Evolutionary conservation across 1,140 invertebrate genomes (phyloP).

Genomic region (Zaprionus camerounensis): DNA sequence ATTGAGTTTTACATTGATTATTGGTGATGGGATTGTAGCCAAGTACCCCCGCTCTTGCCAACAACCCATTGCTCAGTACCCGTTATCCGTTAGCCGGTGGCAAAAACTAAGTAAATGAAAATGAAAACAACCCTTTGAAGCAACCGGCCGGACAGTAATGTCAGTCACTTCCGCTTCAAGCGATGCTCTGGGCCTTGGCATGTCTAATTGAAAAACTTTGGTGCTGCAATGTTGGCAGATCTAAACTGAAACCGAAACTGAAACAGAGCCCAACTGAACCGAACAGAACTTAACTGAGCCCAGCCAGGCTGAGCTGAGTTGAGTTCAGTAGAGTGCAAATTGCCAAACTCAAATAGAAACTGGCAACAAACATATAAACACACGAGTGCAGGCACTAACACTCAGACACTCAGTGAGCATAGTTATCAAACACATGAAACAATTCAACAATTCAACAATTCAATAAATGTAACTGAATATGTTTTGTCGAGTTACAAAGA

Average conservation of each 20-base stretch:
- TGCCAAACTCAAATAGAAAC: conserved; percentile 51
- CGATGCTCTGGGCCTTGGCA: conserved; percentile 39
- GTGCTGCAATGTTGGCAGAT: conserved; percentile 37
- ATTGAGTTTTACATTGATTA: conserved; percentile 59
- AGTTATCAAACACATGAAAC: conserved; percentile 67
- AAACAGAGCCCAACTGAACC: conserved; percentile 34
- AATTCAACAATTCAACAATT: conserved; percentile 76
- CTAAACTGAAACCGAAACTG: conserved; percentile 17
- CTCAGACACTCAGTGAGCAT: conserved; percentile 38
- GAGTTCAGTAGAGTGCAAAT: conserved; percentile 42
- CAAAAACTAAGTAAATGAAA: conserved; percentile 30
- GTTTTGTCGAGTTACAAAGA: conserved; percentile 44
- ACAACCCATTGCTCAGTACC: neutral
- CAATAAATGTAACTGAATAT: conserved; percentile 67
- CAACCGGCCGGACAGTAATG: conserved; percentile 24
- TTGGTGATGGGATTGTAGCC: conserved; percentile 6
- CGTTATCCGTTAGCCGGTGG: neutral
- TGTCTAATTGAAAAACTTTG: conserved; percentile 78
- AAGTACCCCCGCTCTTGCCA: neutral
- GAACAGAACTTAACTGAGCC: conserved; percentile 1
- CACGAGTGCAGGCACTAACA: neutral
- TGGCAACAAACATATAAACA: neutral
- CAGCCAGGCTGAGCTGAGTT: neutral
- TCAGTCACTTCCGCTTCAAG: conserved; percentile 36
- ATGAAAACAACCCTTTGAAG: conserved; percentile 52